Evolutionary conservation across 2,888 invertebrate genomes (phyloP), one percentile per base, ranked within the genome.

Genomic region (Prionchulus punctatus): DNA sequence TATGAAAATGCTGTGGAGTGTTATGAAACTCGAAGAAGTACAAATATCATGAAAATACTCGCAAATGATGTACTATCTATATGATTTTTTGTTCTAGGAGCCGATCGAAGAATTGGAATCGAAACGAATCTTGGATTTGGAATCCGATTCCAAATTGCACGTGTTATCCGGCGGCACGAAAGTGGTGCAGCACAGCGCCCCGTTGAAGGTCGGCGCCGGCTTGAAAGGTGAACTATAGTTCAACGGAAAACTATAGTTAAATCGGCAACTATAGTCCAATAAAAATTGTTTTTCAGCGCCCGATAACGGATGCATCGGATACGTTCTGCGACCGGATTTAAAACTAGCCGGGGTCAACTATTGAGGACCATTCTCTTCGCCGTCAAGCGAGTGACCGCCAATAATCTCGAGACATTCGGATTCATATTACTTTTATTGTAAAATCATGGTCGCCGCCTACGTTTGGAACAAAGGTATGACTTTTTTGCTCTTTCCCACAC

Each of bases 301-400:
- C 54, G 96, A 99, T 72, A 89, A 90, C 71, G 98, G 98, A 1
- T 96, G 96, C 71, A 83, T 98, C 63, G 92, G 89, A 18, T 98
- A 90, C 73, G 96, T 99, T 1, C 78, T 98, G 60, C 81, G 94
- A 43, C 91, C 59, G 90, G 96, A 27, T 99, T 99, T 73, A 91
- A 89, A 69, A 99, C 98, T 1, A 90, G 91, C 1, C 98, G 79
- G 63, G 98, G 98, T 57, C 89, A 87, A 76, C 78, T 98, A 55
- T 75, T 98, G 54, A 80, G 92, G 62, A 98, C 96, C 1, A 96
- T 96, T 70, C 75, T 99, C 59, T 99, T 91, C 74, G 94, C 98
- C 12, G 98, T 98, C 0, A 96, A 98, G 75, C 80, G 94, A 62
- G 92, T 98, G 1, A 98, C 98, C 0, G 98, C 96, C 30, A 99